Evolutionary conservation across 2,113 vertebrate species (phyloP).

Genomic region (Synchiropus splendidus): DNA sequence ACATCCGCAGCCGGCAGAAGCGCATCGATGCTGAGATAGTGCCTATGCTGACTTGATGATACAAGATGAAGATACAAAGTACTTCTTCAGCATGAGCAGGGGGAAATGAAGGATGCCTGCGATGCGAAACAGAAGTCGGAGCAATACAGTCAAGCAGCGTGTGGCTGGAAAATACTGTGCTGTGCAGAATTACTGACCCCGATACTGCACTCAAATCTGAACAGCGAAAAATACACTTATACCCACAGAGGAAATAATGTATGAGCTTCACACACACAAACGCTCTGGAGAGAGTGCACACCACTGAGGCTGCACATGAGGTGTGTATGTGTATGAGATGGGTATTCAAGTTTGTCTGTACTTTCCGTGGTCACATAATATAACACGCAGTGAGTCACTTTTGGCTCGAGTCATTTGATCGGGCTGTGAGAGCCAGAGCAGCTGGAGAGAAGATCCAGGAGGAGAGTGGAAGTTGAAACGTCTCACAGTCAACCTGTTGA

Average conservation of each 20-base stretch:
- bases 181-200: conserved; percentile 52
- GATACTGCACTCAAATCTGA: conserved; percentile 36
- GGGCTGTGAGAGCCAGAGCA: too few species aligned
- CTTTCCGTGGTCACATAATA: too few species aligned
- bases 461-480: too few species aligned
- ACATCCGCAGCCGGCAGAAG: conserved; percentile 12
- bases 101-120: conserved; percentile 39
- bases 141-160: conserved; percentile 29
- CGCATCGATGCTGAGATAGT: conserved; percentile 38
- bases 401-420: too few species aligned
- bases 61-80: conserved; percentile 35
- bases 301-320: too few species aligned
- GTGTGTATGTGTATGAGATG: too few species aligned
- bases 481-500: too few species aligned
- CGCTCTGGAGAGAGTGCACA: not conserved
- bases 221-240: conserved; percentile 6
- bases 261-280: not conserved
- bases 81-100: conserved; percentile 42
- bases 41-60: conserved; percentile 43
- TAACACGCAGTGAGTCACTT: too few species aligned
- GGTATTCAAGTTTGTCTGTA: too few species aligned
- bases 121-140: conserved; percentile 31
- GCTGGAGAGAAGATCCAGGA: too few species aligned
- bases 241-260: conserved; percentile 9
- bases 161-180: conserved; percentile 39